Evolutionary conservation across 53 echinoderm and acorn worm species (phyloP).

Genomic region (Patiria pectinifera): DNA sequence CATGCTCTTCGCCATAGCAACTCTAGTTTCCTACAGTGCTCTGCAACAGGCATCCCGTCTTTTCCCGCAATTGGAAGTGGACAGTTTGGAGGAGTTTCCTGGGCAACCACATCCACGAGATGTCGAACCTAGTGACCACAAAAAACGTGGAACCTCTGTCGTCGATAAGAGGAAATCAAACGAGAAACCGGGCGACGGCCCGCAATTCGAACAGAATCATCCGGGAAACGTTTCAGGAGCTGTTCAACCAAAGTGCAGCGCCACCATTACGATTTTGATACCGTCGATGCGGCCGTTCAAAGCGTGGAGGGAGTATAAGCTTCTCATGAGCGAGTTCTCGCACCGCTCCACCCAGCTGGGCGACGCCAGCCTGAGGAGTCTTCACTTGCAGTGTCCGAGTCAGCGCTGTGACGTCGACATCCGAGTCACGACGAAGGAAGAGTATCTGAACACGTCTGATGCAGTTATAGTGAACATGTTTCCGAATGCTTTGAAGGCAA

Average conservation of each 20-base stretch:
- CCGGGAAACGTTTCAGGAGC: background rate
- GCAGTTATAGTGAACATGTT: conserved; percentile 82
- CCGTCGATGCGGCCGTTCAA: conserved; percentile 73
- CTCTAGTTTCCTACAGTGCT: background rate
- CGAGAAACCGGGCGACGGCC: background rate
- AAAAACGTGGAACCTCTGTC: background rate
- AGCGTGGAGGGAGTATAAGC: conserved; percentile 81
- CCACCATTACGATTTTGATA: conserved; percentile 63
- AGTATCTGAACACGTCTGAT: conserved; percentile 69
- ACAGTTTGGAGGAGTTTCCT: background rate
- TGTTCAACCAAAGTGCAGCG: background rate
- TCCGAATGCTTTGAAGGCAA: conserved; percentile 72
- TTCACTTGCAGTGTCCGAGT: conserved; percentile 75
- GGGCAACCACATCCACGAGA: background rate
- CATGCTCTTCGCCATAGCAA: background rate
- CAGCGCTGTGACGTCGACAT: conserved; percentile 76
- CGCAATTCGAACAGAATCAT: background rate
- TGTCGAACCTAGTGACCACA: background rate
- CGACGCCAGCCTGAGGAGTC: conserved; percentile 51
- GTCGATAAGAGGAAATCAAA: background rate
- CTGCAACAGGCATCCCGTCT: background rate
- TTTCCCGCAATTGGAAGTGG: background rate
- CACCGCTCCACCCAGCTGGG: background rate
- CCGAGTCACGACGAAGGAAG: conserved; percentile 64
- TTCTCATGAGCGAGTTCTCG: conserved; percentile 64